A percentile compares a stretch with the other conserved stretches of the same genome.
These are phyloP conservation scores for Cairina moschata DNA, from an alignment of 2,113 vertebrate genomes.

Conservation along the genomic window DNA sequence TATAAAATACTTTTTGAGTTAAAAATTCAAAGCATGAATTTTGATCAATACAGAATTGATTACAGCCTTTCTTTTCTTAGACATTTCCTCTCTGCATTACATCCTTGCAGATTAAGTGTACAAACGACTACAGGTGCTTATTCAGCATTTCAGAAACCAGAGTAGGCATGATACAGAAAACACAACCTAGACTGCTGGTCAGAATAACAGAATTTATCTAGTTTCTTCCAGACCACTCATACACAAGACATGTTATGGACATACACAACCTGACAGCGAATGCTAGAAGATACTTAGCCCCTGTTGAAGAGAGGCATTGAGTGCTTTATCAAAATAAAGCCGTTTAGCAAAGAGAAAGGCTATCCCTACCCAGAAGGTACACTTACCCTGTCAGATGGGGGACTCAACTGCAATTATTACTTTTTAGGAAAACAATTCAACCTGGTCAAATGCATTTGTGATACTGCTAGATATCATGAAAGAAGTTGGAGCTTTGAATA, in stretches of 20 bases:
- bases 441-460: background rate
- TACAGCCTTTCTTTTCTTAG: background rate
- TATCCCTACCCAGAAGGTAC: background rate
- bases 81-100: background rate
- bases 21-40: background rate
- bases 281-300: background rate
- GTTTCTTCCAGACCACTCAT: background rate
- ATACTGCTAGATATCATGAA: background rate
- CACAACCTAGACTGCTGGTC: rapidly evolving
- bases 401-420: background rate
- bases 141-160: background rate
- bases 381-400: background rate
- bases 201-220: background rate
- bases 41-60: background rate
- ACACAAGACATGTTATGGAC: background rate
- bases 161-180: background rate
- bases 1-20: background rate
- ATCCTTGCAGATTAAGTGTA: background rate
- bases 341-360: background rate
- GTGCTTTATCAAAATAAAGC: background rate
- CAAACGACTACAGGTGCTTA: background rate
- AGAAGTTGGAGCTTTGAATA: background rate
- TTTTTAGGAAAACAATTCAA: background rate
- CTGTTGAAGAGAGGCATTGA: background rate
- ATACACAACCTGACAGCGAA: background rate